Evolutionary conservation across 2,113 vertebrate genomes (phyloP), one percentile per base, ranked within the genome.

Genomic region (Burhinus bistriatus): DNA sequence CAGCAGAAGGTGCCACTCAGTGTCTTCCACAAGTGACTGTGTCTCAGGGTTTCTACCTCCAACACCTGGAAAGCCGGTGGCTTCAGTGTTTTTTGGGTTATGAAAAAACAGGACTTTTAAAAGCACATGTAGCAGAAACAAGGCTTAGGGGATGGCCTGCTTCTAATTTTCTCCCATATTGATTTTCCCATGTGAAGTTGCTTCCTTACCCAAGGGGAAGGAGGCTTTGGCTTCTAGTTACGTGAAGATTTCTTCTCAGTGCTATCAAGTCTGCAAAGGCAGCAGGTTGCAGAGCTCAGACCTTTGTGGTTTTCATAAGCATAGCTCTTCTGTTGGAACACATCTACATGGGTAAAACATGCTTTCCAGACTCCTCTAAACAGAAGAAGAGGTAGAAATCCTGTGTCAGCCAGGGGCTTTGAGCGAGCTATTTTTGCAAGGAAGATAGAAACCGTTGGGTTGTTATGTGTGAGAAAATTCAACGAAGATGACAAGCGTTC

Each of bases 151-250:
- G 27, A 22, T 49, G 32, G 58, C 64, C 73, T 94, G 91, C 32
- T 87, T 94, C 89, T 78, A 36, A 92, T 95, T 94, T 70, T 62
- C 29, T 30, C 54, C 36, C 12, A 47, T 87, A 59, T 34, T 92
- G 73, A 40, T 90, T 92, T 61, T 83, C 21, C 47, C 38, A 27
- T 23, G 73, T 78, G 44, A 55, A 27, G 86, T 40, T 77, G 51
- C 70, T 88, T 22, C 66, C 65, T 71, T 59, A 75, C 55, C 45
- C 58, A 40, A 49, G 29, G 70, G 42, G 20, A 27, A 42, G 57
- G 70, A 80, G 49, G 19, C 15, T 61, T 89, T 83, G 88, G 36
- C 47, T 86, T 51, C 34, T 40, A 36, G 26, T 45, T 81, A 12
- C 1, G 15, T 36, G 59, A 52, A 42, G 47, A 22, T 38, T 87